Percentiles rank a stretch among this genome's conserved stretches.
phyloP scores from a whole-genome alignment of 2,113 vertebrate species.

The Hippocampus barbouri region DNA sequence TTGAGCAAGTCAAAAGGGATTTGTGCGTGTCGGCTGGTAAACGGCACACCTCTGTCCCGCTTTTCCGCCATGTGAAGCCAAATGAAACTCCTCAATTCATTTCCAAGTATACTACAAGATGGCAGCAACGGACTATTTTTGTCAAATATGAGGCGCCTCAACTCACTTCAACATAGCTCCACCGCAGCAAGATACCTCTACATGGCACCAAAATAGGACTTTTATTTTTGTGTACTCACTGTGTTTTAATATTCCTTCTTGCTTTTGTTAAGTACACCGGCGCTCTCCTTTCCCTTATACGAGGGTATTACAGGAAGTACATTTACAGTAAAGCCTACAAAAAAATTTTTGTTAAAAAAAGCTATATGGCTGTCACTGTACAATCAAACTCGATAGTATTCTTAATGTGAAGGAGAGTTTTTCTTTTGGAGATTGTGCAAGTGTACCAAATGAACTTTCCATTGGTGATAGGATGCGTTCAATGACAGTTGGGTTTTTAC shows the following conservation, averaged over 20 bases:
- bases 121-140: neutral
- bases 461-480: neutral
- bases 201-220: neutral
- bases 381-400: too few species aligned
- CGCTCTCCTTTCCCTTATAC: too few species aligned
- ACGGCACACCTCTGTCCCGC: neutral
- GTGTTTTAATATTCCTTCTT: too few species aligned
- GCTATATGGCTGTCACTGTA: too few species aligned
- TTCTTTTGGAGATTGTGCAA: neutral
- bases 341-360: too few species aligned
- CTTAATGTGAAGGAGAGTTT: neutral
- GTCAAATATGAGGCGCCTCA: neutral
- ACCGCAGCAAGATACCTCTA: neutral
- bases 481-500: neutral
- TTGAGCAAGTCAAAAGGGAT: conserved; percentile 52
- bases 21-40: neutral
- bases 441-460: neutral
- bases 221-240: neutral
- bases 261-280: too few species aligned
- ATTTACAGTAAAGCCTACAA: too few species aligned
- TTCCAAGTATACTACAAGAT: neutral
- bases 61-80: neutral
- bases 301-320: too few species aligned
- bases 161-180: neutral
- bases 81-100: neutral